Evolutionary conservation across 2,797 vertebrate species (phyloP).

Genomic region (Xyrichtys novacula): DNA sequence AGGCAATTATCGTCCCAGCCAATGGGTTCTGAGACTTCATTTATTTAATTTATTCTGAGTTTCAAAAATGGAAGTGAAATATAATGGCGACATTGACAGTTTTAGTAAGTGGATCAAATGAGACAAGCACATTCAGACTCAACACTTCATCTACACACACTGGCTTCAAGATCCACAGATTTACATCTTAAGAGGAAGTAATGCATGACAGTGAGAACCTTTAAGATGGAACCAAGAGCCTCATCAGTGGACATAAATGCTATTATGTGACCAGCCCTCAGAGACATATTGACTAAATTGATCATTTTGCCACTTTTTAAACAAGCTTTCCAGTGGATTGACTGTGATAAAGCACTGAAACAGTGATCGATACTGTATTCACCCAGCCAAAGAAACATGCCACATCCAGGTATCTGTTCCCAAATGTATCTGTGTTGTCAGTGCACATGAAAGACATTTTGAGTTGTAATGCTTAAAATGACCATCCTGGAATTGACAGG

Average conservation of each 20-base stretch:
- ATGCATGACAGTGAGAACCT: slow-evolving; percentile 16
- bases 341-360: slow-evolving; percentile 31
- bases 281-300: slow-evolving; percentile 39
- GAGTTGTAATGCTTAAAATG: slow-evolving; percentile 68
- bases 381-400: slow-evolving; percentile 45
- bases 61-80: slow-evolving; percentile 13
- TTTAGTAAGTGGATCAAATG: slow-evolving; percentile 44
- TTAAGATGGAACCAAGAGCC: slow-evolving; percentile 31
- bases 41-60: slow-evolving; percentile 22
- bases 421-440: slow-evolving; percentile 52
- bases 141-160: slow-evolving; percentile 45
- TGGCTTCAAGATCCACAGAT: slow-evolving; percentile 31
- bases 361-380: slow-evolving; percentile 56
- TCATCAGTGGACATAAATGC: slow-evolving; percentile 46
- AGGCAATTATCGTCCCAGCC: slow-evolving; percentile 1
- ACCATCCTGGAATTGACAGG: slow-evolving; percentile 48
- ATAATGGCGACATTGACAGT: slow-evolving; percentile 15
- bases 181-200: slow-evolving; percentile 30
- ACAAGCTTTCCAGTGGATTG: slow-evolving; percentile 36
- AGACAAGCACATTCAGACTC: slow-evolving; percentile 42
- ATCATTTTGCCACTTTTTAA: slow-evolving; percentile 50
- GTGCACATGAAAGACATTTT: slow-evolving; percentile 61
- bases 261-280: slow-evolving; percentile 36
- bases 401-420: slow-evolving; percentile 57
- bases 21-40: too few species aligned